Percentiles rank a stretch among this genome's conserved stretches.
These are phyloP conservation scores for Calliphora vomitoria DNA, from an alignment of 2,888 invertebrate genomes.

Conservation along the genomic window DNA sequence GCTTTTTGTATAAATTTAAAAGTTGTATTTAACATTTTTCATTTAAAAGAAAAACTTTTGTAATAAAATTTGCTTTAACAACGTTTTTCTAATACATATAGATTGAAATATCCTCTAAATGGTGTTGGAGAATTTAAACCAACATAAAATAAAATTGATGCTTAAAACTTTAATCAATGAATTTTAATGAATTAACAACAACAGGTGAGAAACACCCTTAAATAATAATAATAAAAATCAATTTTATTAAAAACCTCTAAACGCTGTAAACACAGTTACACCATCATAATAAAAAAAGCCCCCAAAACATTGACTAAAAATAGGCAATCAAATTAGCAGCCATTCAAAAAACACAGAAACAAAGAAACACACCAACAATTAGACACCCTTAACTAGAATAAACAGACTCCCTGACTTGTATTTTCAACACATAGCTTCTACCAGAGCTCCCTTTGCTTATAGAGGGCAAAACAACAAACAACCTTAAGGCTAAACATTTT, in stretches of 20 bases:
- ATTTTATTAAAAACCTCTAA: conserved; percentile 32
- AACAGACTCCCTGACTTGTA: no score
- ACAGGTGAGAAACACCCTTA: not conserved
- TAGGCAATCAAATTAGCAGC: conserved; percentile 39
- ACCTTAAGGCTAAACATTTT: no score
- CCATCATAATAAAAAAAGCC: not conserved
- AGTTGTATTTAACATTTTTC: not conserved
- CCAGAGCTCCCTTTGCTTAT: no score
- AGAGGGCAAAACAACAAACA: no score
- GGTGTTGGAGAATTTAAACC: not conserved
- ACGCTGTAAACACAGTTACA: conserved; percentile 25
- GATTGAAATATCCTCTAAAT: not conserved
- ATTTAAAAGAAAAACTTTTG: conserved; percentile 25
- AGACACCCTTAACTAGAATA: no score
- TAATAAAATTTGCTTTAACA: conserved; percentile 15
- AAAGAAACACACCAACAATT: no score
- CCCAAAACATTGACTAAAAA: conserved; percentile 15
- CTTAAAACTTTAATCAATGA: conserved; percentile 32
- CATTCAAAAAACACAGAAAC: conserved; percentile 14
- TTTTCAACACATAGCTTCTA: no score
- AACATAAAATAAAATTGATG: conserved; percentile 1
- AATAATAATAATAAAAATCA: conserved; percentile 23
- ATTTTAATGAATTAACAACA: not conserved
- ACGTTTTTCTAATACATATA: no score
- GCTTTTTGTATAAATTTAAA: no score